Percentiles rank a stretch among this genome's conserved stretches.
These are phyloP conservation scores for Rhyacichthys aspro DNA, from an alignment of 2,797 vertebrate species.

Conservation along the genomic window DNA sequence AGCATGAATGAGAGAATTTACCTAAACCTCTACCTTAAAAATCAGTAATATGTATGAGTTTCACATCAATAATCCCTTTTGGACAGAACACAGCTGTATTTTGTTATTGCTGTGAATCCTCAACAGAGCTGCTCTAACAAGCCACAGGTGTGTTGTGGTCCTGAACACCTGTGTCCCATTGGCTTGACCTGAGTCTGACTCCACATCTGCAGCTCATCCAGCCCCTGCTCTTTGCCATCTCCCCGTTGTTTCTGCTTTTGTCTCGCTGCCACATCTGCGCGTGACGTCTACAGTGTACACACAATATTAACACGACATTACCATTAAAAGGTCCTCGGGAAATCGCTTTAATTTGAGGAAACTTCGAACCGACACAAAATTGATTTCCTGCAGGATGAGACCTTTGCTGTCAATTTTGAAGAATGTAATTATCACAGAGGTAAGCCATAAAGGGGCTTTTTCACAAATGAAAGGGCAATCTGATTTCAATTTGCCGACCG, in stretches of 20 bases:
- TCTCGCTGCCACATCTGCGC: neutral
- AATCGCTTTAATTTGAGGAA: no score
- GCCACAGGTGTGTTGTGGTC: neutral
- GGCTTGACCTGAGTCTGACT: neutral
- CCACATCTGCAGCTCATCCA: neutral
- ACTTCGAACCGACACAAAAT: slow-evolving; percentile 19
- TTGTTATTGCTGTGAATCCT: no score
- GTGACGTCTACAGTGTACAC: no score
- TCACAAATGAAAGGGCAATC: slow-evolving; percentile 43
- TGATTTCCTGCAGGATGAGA: slow-evolving; percentile 24
- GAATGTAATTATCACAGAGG: slow-evolving; percentile 36
- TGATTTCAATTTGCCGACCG: slow-evolving; percentile 27
- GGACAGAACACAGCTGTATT: no score
- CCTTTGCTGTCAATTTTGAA: slow-evolving; percentile 27
- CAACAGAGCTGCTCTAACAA: no score
- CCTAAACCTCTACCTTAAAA: no score
- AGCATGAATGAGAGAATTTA: no score
- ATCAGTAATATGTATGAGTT: no score
- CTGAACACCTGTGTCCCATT: neutral
- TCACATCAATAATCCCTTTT: no score
- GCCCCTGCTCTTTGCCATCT: neutral
- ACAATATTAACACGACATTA: neutral
- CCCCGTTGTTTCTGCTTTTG: neutral
- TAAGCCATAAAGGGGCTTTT: neutral
- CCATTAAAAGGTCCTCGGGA: no score